phyloP scores from a whole-genome alignment of 2,113 vertebrate species.

The Passer montanus region DNA sequence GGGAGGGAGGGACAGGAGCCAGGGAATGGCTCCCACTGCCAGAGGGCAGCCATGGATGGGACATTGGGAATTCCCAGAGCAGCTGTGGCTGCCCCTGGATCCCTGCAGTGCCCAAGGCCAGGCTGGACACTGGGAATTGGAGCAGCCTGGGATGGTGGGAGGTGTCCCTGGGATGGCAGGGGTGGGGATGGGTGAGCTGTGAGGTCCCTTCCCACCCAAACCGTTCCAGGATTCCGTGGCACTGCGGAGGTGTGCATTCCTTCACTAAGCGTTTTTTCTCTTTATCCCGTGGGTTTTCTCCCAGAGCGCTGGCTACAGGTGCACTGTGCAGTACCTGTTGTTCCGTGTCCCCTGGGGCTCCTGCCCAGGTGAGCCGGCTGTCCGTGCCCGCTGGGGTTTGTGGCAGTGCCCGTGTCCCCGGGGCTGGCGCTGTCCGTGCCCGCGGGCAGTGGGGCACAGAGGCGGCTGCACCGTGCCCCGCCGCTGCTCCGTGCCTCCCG shows the following conservation, averaged over 20 bases:
- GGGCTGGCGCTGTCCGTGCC: background rate
- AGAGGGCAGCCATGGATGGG: background rate
- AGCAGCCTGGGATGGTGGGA: rapidly evolving
- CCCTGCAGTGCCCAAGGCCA: background rate
- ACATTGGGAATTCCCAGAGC: background rate
- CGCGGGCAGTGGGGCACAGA: background rate
- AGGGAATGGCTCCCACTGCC: background rate
- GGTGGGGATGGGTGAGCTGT: background rate
- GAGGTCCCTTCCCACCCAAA: background rate
- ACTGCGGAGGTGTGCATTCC: background rate
- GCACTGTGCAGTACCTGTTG: rapidly evolving
- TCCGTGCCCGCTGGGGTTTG: too few species aligned
- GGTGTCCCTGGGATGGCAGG: background rate
- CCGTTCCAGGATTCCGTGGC: too few species aligned
- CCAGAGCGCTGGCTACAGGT: background rate
- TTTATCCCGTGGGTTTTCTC: rapidly evolving
- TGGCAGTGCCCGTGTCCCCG: background rate
- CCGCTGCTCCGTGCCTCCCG: background rate
- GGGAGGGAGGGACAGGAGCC: background rate
- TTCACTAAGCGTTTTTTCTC: rapidly evolving
- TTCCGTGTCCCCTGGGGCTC: background rate
- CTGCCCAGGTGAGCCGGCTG: background rate
- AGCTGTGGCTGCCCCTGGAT: background rate
- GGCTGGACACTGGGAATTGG: background rate
- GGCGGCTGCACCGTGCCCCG: background rate